Conservation (phyloP, 2,797 vertebrate species). For the Sebastes kiyomatsui region DNA sequence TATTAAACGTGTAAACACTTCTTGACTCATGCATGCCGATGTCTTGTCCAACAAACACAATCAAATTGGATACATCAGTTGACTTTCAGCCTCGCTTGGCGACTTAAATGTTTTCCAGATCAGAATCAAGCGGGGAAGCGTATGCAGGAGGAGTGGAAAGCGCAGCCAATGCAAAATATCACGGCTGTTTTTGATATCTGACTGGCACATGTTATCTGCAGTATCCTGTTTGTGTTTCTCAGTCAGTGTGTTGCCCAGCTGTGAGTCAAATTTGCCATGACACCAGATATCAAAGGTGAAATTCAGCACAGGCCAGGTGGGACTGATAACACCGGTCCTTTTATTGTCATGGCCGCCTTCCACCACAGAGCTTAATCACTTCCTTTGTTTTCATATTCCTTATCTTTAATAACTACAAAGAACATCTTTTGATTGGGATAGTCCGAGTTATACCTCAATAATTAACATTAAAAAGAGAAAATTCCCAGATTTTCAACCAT, state of each 20-base stretch:
- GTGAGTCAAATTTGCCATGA: constrained; percentile 24
- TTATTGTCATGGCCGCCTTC: background rate
- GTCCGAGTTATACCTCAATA: background rate
- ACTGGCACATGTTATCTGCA: constrained; percentile 6
- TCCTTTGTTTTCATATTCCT: constrained; percentile 9
- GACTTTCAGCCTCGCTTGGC: background rate
- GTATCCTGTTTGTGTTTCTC: constrained; percentile 9
- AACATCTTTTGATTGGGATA: background rate
- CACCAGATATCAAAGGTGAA: constrained; percentile 2
- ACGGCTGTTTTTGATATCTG: constrained; percentile 23
- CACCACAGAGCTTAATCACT: background rate
- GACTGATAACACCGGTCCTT: background rate
- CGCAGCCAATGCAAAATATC: background rate
- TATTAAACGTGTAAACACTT: background rate
- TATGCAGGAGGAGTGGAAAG: background rate
- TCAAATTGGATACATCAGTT: background rate
- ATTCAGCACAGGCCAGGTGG: constrained; percentile 13
- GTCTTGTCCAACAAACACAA: constrained; percentile 6
- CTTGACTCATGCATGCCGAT: background rate
- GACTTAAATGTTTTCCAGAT: background rate
- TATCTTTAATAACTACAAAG: constrained; percentile 4
- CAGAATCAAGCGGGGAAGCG: background rate
- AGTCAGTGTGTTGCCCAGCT: constrained; percentile 21
- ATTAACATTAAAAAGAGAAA: background rate
- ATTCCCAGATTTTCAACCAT: background rate